Conservation (phyloP, 30 jellyfish, hydroid and myxozoan species). For the Hydra vulgaris region DNA sequence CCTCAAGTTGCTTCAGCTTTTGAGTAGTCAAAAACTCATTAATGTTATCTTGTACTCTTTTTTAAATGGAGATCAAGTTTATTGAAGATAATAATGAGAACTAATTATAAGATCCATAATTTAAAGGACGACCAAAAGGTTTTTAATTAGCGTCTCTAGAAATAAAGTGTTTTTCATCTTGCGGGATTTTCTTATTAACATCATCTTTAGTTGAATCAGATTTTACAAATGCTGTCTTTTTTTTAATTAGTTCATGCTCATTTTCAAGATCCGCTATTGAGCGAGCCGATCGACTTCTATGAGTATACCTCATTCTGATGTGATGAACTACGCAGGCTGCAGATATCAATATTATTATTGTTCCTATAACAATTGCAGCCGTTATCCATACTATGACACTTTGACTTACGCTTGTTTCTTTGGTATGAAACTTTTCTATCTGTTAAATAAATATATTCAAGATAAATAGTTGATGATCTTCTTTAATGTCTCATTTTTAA, state of each 20-base stretch:
- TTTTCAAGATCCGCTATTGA: background rate
- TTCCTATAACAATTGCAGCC: slow-evolving; percentile 29
- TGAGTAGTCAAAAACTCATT: no score
- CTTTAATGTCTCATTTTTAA: background rate
- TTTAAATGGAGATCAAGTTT: no score
- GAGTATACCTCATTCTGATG: slow-evolving; percentile 1
- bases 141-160: background rate
- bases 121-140: no score
- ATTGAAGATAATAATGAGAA: no score
- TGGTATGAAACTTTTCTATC: slow-evolving; percentile 32
- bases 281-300: background rate
- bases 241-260: background rate
- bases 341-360: slow-evolving; percentile 27
- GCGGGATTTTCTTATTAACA: background rate
- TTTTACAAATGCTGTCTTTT: background rate
- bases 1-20: no score
- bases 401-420: slow-evolving; percentile 27
- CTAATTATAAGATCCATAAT: no score
- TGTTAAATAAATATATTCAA: background rate
- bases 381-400: slow-evolving; percentile 27
- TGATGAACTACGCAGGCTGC: slow-evolving; percentile 45
- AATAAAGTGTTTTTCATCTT: background rate
- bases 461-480: background rate
- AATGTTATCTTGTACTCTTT: no score
- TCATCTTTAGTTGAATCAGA: background rate